Conservation (phyloP, 2,888 invertebrate genomes). For the Fragum sueziense region DNA sequence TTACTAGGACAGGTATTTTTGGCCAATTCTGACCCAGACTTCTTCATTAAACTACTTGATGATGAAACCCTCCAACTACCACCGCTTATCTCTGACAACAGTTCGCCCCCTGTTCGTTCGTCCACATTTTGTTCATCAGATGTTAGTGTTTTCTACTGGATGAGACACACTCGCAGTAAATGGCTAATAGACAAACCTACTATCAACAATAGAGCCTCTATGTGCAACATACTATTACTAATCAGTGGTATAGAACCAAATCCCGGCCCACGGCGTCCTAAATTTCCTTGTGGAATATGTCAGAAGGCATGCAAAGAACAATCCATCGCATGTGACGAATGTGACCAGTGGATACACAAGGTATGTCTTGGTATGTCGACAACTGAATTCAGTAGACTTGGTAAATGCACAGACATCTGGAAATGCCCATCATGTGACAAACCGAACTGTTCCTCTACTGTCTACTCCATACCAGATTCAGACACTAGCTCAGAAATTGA, state of each 20-base stretch:
- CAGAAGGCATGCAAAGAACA: slow-evolving; percentile 17
- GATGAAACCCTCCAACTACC: neutral
- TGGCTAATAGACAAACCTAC: slow-evolving; percentile 6
- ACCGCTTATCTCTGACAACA: neutral
- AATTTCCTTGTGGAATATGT: slow-evolving; percentile 35
- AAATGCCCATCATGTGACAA: slow-evolving; percentile 32
- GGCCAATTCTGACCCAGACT: neutral
- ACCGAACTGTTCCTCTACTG: slow-evolving; percentile 29
- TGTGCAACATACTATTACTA: slow-evolving; percentile 1
- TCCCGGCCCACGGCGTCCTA: slow-evolving; percentile 38
- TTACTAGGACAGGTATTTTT: neutral
- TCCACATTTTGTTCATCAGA: neutral
- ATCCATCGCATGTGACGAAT: slow-evolving; percentile 40
- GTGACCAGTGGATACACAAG: slow-evolving; percentile 46
- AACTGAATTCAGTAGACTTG: slow-evolving; percentile 28
- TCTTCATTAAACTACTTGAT: neutral
- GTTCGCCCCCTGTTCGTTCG: neutral
- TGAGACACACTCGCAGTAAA: slow-evolving; percentile 2
- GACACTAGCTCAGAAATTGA: too few species aligned
- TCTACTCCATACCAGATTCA: slow-evolving; percentile 1
- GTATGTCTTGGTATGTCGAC: slow-evolving; percentile 29
- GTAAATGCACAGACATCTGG: slow-evolving; percentile 36
- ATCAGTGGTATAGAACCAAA: slow-evolving; percentile 37
- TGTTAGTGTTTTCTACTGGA: neutral
- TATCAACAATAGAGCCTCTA: neutral